Evolutionary conservation across 2,113 vertebrate species (phyloP), one percentile per base, ranked within the genome.

Genomic region (Ameiurus melas): DNA sequence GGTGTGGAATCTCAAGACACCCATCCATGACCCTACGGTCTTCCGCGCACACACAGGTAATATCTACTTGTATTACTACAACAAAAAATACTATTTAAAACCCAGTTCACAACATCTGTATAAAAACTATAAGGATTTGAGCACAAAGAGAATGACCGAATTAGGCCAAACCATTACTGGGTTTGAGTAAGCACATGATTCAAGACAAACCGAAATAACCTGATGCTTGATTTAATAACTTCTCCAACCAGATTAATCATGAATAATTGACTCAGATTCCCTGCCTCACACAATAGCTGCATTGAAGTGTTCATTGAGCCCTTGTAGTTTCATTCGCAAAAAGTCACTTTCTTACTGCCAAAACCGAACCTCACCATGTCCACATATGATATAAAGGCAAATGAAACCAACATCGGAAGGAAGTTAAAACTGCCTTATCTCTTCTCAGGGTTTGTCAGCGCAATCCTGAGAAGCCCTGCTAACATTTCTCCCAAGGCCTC

Each of bases 241-340:
- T 51, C 36, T 43, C 64, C 33, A 58, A 70, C 22, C 53, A 82
- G 20, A 39, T 70, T 66, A 27, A 43, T 39, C 5, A 27, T 43
- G 51, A 66, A 86, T 66, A 53, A 66, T 86, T 58, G 19, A 33
- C 60, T 80, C 60, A 1, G 30, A 25, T 51, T 39, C n/a, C 86
- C 86, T 82, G 51, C 53, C 64, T 71, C 64, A 20, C 25, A 43
- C 30, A 82, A 87, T 70, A 87, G 86, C 62, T 82, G 64, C 86
- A 87, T n/a, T 87, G 30, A 68, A 82, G 39, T 87, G 25, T 84
- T 88, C 55, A 75, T 88, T 64, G 57, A 88, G 87, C 87, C 87
- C 81, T 88, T 84, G 66, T 81, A 87, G 86, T 62, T 88, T 77
- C 43, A 77, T 62, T 81, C 22, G 8, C 27, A 53, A 83, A 87